Evolutionary conservation across 2,797 vertebrate species (phyloP), one percentile per base, ranked within the genome.

Genomic region (Sternotherus odoratus): DNA sequence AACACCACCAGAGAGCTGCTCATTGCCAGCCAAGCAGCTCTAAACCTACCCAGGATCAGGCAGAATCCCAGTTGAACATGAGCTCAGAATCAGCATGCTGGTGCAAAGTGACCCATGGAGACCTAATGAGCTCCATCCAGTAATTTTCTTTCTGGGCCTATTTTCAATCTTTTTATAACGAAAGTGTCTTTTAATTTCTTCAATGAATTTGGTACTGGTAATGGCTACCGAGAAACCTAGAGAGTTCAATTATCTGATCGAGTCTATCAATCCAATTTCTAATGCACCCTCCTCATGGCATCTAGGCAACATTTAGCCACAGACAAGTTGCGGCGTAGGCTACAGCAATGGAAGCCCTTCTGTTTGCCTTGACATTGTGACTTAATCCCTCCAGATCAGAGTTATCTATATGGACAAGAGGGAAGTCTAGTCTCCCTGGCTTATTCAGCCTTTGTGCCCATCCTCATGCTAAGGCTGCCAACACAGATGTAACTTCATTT

Each of bases 331-430:
- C 5, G 16, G 33, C 1, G 4, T 28, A 49, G 3, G 16, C 16
- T 43, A 19, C 69, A 60, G 66, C 17, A 49, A n/a, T 72, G n/a
- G 28, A 36, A 6, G 5, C 75, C 43, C 49, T 77, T 26, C 56
- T 57, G 19, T 80, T 83, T 4, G 16, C 46, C 26, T 86, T 49
- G 46, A 69, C 60, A 5, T 36, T 49, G 17, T 77, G 43, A 50
- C 0, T 17, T 1, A 54, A 5, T 5, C n/a, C 9, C 80, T 10
- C 53, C 69, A 0, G 0, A 74, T 28, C 53, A 1, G 49, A 43
- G 75, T 79, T 36, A 19, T 36, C 16, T 75, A 17, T 51, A 69
- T 48, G 4, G 23, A 23, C 9, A 15, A 78, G 74, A 88, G 2
- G 2, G 54, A 56, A 83, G 56, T 46, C 54, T 33, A 36, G 12